These are phyloP conservation scores for Scrobipalpa atriplicella DNA, from an alignment of 2,888 invertebrate genomes.

Conservation along the genomic window DNA sequence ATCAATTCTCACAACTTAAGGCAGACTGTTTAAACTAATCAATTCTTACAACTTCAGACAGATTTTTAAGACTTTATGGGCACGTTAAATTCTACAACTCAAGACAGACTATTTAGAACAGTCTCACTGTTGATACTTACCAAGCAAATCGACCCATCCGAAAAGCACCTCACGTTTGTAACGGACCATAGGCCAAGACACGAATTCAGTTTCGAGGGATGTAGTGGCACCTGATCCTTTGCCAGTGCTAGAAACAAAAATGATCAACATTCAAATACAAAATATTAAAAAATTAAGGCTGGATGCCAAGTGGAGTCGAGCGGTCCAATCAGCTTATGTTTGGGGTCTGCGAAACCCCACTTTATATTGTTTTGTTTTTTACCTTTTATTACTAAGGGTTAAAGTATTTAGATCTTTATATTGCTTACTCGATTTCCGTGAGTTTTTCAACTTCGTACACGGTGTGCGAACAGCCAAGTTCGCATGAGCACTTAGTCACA, in stretches of 20 bases:
- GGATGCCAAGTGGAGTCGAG: no score
- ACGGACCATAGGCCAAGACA: constrained; percentile 90
- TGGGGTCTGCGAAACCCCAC: no score
- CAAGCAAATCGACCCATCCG: constrained; percentile 92
- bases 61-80: no score
- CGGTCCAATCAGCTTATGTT: no score
- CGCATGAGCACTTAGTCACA: constrained; percentile 85
- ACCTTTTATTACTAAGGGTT: not conserved
- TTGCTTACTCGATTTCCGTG: constrained; percentile 81
- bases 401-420: not conserved
- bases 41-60: no score
- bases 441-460: constrained; percentile 90
- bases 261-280: no score
- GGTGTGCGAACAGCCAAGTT: constrained; percentile 88
- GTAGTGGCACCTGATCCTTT: constrained; percentile 48
- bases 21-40: no score
- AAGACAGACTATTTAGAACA: no score
- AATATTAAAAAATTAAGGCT: no score
- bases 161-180: constrained; percentile 92
- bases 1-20: not conserved
- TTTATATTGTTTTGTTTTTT: not conserved
- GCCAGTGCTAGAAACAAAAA: constrained; percentile 43
- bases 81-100: no score
- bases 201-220: constrained; percentile 84
- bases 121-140: constrained; percentile 57